These are phyloP conservation scores for Anarhynchus alexandrinus DNA, from an alignment of 2,113 vertebrate species.

Conservation along the genomic window DNA sequence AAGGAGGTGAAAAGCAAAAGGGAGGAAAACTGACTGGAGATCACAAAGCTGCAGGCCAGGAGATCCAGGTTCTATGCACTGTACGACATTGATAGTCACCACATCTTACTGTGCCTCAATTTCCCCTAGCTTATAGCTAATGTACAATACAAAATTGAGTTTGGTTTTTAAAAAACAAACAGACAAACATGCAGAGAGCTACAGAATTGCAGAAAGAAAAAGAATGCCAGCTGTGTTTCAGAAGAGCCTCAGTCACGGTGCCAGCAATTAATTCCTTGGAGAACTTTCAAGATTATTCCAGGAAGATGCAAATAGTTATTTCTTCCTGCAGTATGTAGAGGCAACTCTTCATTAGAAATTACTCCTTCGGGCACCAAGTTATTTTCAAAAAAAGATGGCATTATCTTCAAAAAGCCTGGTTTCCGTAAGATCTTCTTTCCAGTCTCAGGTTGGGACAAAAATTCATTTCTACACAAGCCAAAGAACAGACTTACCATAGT, in stretches of 20 bases:
- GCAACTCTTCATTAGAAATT: neutral
- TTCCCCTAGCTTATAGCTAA: neutral
- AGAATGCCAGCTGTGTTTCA: neutral
- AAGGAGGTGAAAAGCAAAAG: neutral
- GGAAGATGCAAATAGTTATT: neutral
- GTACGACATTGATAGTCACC: neutral
- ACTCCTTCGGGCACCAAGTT: neutral
- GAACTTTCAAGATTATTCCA: neutral
- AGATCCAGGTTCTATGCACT: neutral
- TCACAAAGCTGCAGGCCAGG: neutral
- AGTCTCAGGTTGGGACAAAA: neutral
- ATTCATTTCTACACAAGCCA: neutral
- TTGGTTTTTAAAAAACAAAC: neutral
- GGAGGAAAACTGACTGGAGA: neutral
- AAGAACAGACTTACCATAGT: constrained; percentile 55
- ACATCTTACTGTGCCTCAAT: neutral
- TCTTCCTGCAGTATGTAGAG: neutral
- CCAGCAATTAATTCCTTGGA: neutral
- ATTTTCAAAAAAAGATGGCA: neutral
- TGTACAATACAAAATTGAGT: neutral
- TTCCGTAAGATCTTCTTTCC: neutral
- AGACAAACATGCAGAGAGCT: neutral
- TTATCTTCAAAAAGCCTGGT: neutral
- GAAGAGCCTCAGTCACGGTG: neutral
- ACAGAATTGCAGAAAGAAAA: neutral